Evolutionary conservation across 2,888 invertebrate species (phyloP).

Genomic region (Archaeoteleia sp.): DNA sequence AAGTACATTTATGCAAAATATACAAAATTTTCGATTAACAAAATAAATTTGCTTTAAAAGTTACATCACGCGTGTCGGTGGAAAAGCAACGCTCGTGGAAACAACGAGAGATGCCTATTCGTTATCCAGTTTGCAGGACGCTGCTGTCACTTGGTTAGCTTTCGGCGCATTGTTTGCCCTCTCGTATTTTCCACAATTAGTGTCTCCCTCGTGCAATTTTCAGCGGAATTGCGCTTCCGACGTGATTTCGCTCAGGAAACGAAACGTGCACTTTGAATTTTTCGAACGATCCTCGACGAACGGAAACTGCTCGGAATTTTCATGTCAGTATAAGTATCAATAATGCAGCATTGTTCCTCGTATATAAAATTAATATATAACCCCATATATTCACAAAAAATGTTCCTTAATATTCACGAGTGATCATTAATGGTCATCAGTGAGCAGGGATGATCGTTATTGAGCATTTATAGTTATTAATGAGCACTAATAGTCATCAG

Average conservation of each 20-base stretch:
- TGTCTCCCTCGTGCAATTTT: slow-evolving; percentile 31
- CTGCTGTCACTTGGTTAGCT: slow-evolving; percentile 34
- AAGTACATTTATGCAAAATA: too few relatives aligned
- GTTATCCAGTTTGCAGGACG: slow-evolving; percentile 34
- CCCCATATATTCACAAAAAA: too few relatives aligned
- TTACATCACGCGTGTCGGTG: neutral
- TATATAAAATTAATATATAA: too few relatives aligned
- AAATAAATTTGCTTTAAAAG: neutral
- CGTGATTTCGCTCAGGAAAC: slow-evolving; percentile 33
- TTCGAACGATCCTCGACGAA: too few relatives aligned
- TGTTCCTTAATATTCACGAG: too few relatives aligned
- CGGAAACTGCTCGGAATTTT: too few relatives aligned
- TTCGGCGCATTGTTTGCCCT: slow-evolving; percentile 30
- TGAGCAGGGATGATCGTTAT: too few relatives aligned
- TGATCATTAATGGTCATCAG: too few relatives aligned
- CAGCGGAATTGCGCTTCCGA: slow-evolving; percentile 26
- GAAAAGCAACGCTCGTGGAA: slow-evolving; percentile 11
- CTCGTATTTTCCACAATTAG: slow-evolving; percentile 40
- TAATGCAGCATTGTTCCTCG: too few relatives aligned
- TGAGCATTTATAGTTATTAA: too few relatives aligned
- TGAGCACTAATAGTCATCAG: too few relatives aligned
- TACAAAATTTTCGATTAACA: neutral
- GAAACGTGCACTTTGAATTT: slow-evolving; percentile 15
- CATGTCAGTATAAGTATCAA: too few relatives aligned
- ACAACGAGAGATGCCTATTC: slow-evolving; percentile 24